phyloP scores from a whole-genome alignment of 2,888 invertebrate species.

The Eretmocerus hayati region DNA sequence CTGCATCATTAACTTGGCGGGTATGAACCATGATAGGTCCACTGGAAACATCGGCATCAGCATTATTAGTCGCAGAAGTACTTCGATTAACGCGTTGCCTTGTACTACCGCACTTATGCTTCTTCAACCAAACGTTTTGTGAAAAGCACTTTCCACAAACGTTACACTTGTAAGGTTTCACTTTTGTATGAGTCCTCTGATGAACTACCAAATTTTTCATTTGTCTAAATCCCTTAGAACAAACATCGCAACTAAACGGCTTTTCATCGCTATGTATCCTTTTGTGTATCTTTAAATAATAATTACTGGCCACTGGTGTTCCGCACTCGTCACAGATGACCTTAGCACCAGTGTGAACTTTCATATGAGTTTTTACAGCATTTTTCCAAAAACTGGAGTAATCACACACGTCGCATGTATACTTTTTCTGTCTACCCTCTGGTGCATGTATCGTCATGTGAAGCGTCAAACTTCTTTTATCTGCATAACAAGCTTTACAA shows the following conservation, averaged over 20 bases:
- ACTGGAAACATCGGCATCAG: no score
- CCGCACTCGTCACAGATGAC: constrained; percentile 34
- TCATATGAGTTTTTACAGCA: constrained; percentile 47
- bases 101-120: constrained; percentile 49
- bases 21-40: no score
- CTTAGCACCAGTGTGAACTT: constrained; percentile 47
- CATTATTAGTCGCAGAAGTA: no score
- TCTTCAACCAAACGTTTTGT: constrained; percentile 52
- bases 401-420: constrained; percentile 33
- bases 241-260: constrained; percentile 42
- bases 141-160: constrained; percentile 44
- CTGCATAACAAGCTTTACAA: constrained; percentile 50
- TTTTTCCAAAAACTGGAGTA: constrained; percentile 37
- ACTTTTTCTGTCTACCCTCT: constrained; percentile 33
- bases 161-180: constrained; percentile 43
- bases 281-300: constrained; percentile 53
- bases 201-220: constrained; percentile 41
- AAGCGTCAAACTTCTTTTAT: constrained; percentile 51
- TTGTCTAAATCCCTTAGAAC: constrained; percentile 42
- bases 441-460: constrained; percentile 51
- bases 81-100: no score
- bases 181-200: constrained; percentile 42
- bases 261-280: constrained; percentile 41
- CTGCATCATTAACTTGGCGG: no score
- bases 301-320: constrained; percentile 49